Base-by-base conservation (phyloP, 1,140 invertebrate species). In the Sitodiplosis mosellana region DNA sequence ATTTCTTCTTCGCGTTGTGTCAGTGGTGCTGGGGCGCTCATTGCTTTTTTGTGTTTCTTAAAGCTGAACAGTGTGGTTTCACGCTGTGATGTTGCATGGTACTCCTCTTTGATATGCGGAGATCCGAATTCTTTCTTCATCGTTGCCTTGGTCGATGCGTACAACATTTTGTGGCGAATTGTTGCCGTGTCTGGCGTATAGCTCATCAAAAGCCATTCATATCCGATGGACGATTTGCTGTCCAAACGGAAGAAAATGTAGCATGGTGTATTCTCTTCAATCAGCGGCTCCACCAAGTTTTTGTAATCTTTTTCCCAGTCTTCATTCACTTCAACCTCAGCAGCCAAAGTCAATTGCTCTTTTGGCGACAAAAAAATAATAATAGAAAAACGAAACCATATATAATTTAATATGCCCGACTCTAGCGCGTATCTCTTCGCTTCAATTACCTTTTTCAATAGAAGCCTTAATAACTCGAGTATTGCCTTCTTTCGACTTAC, bases 91-190 rank as follows among this genome's bases (percentile, higher is more conserved):
- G 58, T 65, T 34, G 55, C 56, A 50, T 65, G 63, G 42, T 61
- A 48, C 46, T 60, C 58, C 45, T 62, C 58, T 48, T 87, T 87
- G 51, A 99, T 93, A 89, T 95, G 62, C 72, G 86, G 48, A 69
- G 83, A 65, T 71, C 78, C 92, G 73, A 99, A 99, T 67, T 97
- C 91, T 56, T 81, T 82, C 67, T 97, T 99, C 2, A 99, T 67
- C 1, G 94, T 99, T 2, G 95, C 90, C 69, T 96, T 93, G 0
- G 95, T 99, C 0, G 93, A 96, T 0, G 95, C 95, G 65, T 97
- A 97, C 33, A 99, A 71, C 95, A 99, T 99, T 69, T 99, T 99
- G 58, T 97, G 83, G 51, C 93, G 73, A 4, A 92, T 80, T 8
- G 80, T 77, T 10, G 91, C 83, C 53, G 75, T 77, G 59, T 97